Evolutionary conservation across 2,797 vertebrate genomes (phyloP).

Genomic region (Pipistrellus pygmaeus): DNA sequence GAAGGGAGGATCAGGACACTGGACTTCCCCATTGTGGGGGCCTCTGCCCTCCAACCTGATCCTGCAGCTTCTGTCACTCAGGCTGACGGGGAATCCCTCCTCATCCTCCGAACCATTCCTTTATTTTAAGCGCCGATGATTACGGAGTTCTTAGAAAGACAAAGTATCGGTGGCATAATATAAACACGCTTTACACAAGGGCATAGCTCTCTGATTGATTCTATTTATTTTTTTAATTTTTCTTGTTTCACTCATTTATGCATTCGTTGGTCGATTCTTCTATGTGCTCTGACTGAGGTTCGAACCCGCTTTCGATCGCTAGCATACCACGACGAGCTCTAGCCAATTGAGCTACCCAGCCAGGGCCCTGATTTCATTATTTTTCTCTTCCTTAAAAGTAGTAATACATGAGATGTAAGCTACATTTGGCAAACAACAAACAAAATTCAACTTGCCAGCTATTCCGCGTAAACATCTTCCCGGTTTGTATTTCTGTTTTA

Average conservation of each 20-base stretch:
- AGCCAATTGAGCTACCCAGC: background rate
- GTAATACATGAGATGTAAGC: constrained; percentile 11
- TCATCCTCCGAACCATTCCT: background rate
- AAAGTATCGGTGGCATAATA: background rate
- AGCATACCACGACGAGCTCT: background rate
- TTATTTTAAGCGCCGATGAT: background rate
- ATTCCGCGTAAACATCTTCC: background rate
- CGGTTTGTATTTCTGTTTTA: constrained; percentile 43
- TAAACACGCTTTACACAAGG: background rate
- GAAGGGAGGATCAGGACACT: background rate
- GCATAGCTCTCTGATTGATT: background rate
- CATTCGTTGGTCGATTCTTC: background rate
- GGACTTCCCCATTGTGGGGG: background rate
- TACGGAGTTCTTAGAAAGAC: background rate
- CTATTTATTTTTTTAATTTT: background rate
- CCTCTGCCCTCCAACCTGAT: background rate
- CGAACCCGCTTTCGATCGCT: background rate
- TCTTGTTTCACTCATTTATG: background rate
- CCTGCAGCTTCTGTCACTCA: background rate
- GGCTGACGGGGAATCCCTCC: background rate
- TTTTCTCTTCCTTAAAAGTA: constrained; percentile 17
- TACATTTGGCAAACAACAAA: constrained; percentile 4
- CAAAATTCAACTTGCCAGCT: background rate
- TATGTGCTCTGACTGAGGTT: background rate
- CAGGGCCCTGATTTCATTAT: background rate